These are phyloP conservation scores for Cheiracanthium punctorium DNA, from an alignment of 2,888 invertebrate genomes.

Conservation along the genomic window DNA sequence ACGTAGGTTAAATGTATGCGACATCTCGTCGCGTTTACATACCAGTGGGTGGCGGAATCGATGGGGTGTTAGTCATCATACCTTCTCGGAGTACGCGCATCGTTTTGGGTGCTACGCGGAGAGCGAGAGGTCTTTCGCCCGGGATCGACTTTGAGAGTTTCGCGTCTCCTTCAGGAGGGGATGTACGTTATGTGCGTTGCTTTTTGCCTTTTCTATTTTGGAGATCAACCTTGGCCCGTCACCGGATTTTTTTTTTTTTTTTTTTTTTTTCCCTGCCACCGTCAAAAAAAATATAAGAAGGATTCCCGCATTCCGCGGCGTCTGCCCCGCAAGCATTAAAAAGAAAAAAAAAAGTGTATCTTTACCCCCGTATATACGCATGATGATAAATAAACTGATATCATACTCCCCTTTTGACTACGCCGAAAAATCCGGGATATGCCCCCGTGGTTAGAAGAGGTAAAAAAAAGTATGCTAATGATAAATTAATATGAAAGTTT, in stretches of 20 bases:
- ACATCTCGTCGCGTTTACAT: not conserved
- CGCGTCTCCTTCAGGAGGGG: slow-evolving; percentile 14
- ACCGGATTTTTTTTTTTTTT: slow-evolving; percentile 43
- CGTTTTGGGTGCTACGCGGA: not conserved
- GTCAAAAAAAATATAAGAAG: slow-evolving; percentile 9
- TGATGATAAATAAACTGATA: slow-evolving; percentile 1
- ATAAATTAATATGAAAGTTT: too few relatives aligned
- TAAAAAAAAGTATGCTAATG: not conserved
- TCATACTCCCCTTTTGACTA: not conserved
- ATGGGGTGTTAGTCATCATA: not conserved
- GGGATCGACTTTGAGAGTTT: not conserved
- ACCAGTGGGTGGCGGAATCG: not conserved
- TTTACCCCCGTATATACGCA: not conserved
- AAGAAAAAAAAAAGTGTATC: slow-evolving; percentile 21
- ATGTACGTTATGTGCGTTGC: not conserved
- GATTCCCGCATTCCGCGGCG: slow-evolving; percentile 8
- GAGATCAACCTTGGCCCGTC: slow-evolving; percentile 61
- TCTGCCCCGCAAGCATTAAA: not conserved
- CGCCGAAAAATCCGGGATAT: not conserved
- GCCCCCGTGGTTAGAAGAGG: not conserved
- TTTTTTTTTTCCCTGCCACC: slow-evolving; percentile 10
- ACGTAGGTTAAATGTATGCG: too few relatives aligned
- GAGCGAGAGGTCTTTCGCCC: slow-evolving; percentile 7
- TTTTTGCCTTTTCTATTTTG: slow-evolving; percentile 51
- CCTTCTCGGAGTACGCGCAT: too few relatives aligned